phyloP scores from a whole-genome alignment of 2,797 vertebrate species.

The Poecile montanus region DNA sequence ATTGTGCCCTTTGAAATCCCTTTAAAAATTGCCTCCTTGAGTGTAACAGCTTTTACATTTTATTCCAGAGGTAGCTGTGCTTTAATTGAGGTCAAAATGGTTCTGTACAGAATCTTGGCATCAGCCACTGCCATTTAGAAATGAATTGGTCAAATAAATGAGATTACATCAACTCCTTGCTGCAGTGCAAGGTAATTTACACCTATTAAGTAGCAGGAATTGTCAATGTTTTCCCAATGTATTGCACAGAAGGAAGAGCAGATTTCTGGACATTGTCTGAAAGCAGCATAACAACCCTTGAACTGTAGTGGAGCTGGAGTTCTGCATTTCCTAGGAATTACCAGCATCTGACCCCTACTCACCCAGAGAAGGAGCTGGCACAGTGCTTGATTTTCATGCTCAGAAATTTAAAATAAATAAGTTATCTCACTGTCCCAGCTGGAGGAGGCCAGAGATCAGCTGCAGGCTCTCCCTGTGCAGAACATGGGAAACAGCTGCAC shows the following conservation, averaged over 20 bases:
- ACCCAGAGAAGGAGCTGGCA: constrained; percentile 4
- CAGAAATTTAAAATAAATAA: constrained; percentile 3
- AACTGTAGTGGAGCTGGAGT: neutral
- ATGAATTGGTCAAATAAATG: neutral
- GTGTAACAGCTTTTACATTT: neutral
- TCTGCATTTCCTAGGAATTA: neutral
- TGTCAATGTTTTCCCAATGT: neutral
- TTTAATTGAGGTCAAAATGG: neutral
- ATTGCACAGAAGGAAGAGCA: neutral
- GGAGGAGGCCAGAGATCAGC: constrained; percentile 14
- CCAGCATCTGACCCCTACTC: neutral
- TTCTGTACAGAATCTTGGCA: neutral
- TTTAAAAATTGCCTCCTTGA: neutral
- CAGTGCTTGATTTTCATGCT: neutral
- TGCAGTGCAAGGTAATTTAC: neutral
- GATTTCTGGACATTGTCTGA: neutral
- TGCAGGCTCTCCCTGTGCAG: neutral
- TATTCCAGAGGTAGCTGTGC: neutral
- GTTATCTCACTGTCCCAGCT: constrained; percentile 5
- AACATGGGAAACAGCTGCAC: neutral
- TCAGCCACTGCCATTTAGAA: neutral
- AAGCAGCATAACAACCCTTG: neutral
- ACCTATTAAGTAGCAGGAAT: neutral
- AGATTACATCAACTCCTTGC: neutral
- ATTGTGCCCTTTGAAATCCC: neutral